A percentile compares a stretch with the other conserved stretches of the same genome.
Conservation (phyloP, 2,888 invertebrate species). For the Caenorhabditis parvicauda region DNA sequence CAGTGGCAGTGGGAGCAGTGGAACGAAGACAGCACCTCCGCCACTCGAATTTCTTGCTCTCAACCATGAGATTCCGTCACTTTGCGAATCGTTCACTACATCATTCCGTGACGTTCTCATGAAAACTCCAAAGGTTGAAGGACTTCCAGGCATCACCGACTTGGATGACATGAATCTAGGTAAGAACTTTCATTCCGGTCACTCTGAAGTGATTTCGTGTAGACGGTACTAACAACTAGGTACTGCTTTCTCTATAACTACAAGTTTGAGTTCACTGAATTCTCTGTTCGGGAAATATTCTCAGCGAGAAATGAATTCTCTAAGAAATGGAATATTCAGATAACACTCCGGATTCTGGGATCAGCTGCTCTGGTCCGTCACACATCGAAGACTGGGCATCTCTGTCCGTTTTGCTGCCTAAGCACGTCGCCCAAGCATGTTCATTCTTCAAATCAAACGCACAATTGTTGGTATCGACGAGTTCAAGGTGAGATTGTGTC, state of each 20-base stretch:
- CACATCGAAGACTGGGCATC: slow-evolving; percentile 93
- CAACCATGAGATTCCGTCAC: slow-evolving; percentile 52
- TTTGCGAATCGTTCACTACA: slow-evolving; percentile 41
- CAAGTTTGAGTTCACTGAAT: slow-evolving; percentile 16
- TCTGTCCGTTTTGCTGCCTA: slow-evolving; percentile 80
- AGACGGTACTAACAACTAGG: too few species aligned
- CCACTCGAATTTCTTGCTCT: slow-evolving; percentile 59
- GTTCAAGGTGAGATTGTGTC: slow-evolving; percentile 10
- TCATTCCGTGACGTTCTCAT: slow-evolving; percentile 33
- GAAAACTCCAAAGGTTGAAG: slow-evolving; percentile 30
- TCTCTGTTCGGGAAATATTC: slow-evolving; percentile 1
- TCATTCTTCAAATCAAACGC: slow-evolving; percentile 62
- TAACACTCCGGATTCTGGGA: slow-evolving; percentile 56
- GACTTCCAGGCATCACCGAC: slow-evolving; percentile 29
- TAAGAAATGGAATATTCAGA: too few species aligned
- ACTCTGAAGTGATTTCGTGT: too few species aligned
- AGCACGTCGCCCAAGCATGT: slow-evolving; percentile 66
- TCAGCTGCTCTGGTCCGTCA: slow-evolving; percentile 59
- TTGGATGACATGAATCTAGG: too few species aligned
- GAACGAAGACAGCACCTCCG: slow-evolving; percentile 35
- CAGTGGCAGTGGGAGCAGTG: slow-evolving; percentile 10
- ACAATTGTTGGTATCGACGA: slow-evolving; percentile 41
- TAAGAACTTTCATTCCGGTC: too few species aligned
- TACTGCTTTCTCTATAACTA: slow-evolving; percentile 21
- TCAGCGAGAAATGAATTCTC: too few species aligned